Conservation (phyloP, 2,888 invertebrate genomes). For the Copidosoma aretas region DNA sequence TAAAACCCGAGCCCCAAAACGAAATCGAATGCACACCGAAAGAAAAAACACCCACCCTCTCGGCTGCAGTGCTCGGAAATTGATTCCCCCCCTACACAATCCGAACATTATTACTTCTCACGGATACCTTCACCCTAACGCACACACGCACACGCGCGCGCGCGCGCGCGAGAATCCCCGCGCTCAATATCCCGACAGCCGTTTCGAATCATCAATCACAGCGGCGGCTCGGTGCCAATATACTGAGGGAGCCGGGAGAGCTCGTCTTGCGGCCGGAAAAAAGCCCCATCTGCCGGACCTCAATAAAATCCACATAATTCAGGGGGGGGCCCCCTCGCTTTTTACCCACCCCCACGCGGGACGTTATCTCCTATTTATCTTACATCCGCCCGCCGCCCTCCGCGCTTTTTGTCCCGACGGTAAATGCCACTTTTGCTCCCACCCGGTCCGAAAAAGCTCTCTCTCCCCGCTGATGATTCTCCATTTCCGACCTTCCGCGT, state of each 20-base stretch:
- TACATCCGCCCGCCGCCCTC: constrained; percentile 46
- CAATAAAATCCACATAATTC: constrained; percentile 1
- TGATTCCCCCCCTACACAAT: not conserved
- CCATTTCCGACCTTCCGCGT: constrained; percentile 31
- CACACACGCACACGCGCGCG: not conserved
- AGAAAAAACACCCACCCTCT: not conserved
- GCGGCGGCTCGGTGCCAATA: not conserved
- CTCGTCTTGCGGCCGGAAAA: not conserved
- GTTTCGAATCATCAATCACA: not conserved
- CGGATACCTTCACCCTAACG: not conserved
- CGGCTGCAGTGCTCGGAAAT: not conserved
- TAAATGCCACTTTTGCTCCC: constrained; percentile 19
- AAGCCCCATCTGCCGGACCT: not conserved
- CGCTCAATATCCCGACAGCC: too few relatives aligned
- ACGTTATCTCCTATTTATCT: constrained; percentile 58
- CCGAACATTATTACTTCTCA: not conserved
- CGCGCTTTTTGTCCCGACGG: constrained; percentile 10
- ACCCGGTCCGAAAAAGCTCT: not conserved
- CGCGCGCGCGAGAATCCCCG: too few relatives aligned
- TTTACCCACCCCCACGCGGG: not conserved
- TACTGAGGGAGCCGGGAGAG: not conserved
- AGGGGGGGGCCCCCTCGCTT: not conserved
- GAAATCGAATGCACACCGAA: not conserved
- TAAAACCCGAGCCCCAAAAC: not conserved
- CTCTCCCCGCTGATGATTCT: constrained; percentile 25